phyloP scores from a whole-genome alignment of 2,113 vertebrate species.

The Oophaga pumilio region DNA sequence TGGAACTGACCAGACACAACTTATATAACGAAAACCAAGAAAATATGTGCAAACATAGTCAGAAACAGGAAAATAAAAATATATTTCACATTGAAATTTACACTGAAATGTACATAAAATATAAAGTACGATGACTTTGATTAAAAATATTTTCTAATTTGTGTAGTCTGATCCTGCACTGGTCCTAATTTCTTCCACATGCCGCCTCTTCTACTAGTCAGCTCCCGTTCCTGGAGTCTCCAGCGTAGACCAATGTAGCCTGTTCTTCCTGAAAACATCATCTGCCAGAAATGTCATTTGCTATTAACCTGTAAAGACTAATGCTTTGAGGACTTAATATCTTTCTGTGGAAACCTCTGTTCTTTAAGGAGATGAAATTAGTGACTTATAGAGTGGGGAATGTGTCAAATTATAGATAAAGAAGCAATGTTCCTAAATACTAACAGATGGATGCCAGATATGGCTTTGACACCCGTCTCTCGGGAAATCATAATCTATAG shows the following conservation, averaged over 20 bases:
- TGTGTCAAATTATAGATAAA: conserved; percentile 43
- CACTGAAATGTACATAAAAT: too few species aligned
- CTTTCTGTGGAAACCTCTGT: conserved; percentile 14
- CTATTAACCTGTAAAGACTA: conserved; percentile 28
- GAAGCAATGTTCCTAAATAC: conserved; percentile 36
- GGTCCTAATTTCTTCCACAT: neutral
- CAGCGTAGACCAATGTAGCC: neutral
- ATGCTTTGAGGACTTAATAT: conserved; percentile 31
- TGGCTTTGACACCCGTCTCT: neutral
- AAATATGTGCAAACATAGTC: too few species aligned
- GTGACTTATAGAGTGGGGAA: conserved; percentile 10
- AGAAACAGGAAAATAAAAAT: too few species aligned
- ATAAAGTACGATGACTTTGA: too few species aligned
- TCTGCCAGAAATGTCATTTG: conserved; percentile 20
- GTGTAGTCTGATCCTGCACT: too few species aligned
- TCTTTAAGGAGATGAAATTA: conserved; percentile 31
- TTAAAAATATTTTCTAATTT: too few species aligned
- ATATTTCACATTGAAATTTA: too few species aligned
- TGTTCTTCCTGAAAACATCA: neutral
- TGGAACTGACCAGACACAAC: too few species aligned
- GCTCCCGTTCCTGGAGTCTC: conserved; percentile 1
- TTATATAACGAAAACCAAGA: too few species aligned
- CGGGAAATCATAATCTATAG: neutral
- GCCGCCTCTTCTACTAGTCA: neutral
- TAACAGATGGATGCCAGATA: conserved; percentile 42